Evolutionary conservation across 2,888 invertebrate species (phyloP).

Genomic region (Hipparchia semele): DNA sequence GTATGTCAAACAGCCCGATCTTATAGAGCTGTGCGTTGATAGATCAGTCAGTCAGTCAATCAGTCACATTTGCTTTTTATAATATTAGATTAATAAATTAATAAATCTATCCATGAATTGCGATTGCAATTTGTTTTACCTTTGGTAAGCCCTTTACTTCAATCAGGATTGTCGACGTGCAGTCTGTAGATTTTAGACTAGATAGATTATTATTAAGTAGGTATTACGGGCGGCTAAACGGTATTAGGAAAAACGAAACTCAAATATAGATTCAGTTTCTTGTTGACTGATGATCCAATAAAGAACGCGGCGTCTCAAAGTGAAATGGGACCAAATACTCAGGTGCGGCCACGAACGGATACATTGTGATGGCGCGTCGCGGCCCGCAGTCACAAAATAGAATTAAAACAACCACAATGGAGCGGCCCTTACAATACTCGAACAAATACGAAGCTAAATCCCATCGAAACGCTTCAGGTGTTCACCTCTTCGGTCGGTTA

Average conservation of each 20-base stretch:
- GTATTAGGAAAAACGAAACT: constrained; percentile 31
- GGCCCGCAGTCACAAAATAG: constrained; percentile 61
- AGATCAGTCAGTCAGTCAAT: too few relatives aligned
- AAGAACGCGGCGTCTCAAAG: constrained; percentile 67
- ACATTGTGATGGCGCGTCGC: constrained; percentile 62
- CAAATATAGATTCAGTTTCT: constrained; percentile 45
- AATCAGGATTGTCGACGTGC: too few relatives aligned
- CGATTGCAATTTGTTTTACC: too few relatives aligned
- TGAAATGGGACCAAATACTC: constrained; percentile 70
- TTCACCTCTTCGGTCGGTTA: constrained; percentile 42
- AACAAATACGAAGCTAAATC: constrained; percentile 59
- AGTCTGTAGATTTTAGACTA: too few relatives aligned
- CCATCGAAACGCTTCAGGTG: constrained; percentile 51
- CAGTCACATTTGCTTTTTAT: too few relatives aligned
- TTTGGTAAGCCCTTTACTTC: too few relatives aligned
- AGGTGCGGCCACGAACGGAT: constrained; percentile 64
- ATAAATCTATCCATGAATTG: too few relatives aligned
- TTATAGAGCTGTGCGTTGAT: too few relatives aligned
- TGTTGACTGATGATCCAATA: constrained; percentile 52
- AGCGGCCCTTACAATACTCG: constrained; percentile 66
- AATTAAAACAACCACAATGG: constrained; percentile 77
- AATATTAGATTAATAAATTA: too few relatives aligned
- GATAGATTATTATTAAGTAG: too few relatives aligned
- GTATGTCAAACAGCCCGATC: too few relatives aligned
- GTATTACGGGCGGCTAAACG: constrained; percentile 1